Percentiles rank a stretch among this genome's conserved stretches.
phyloP scores from a whole-genome alignment of 2,113 vertebrate genomes.

The Emydocephalus ijimae region DNA sequence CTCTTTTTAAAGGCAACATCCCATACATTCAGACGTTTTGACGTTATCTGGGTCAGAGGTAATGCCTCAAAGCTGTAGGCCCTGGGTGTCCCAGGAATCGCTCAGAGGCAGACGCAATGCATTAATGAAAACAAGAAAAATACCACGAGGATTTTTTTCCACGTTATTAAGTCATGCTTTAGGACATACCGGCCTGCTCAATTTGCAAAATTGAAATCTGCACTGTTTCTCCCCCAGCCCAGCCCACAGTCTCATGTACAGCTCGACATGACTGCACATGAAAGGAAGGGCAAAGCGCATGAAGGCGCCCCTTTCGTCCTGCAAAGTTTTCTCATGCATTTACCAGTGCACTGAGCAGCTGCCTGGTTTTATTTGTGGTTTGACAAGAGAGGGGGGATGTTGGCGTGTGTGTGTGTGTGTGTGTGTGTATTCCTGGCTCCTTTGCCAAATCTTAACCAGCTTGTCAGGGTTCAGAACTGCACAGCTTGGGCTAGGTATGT shows the following conservation, averaged over 20 bases:
- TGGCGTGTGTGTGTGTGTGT: not conserved
- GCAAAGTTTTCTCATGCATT: constrained; percentile 60
- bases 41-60: constrained; percentile 76
- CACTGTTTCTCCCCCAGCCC: constrained; percentile 47
- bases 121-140: constrained; percentile 62
- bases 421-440: constrained; percentile 44
- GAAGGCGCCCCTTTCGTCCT: constrained; percentile 53
- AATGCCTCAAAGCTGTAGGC: constrained; percentile 71
- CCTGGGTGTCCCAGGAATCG: constrained; percentile 56
- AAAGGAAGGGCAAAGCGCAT: constrained; percentile 57
- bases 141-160: constrained; percentile 41
- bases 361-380: constrained; percentile 54
- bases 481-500: constrained; percentile 52
- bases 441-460: constrained; percentile 50
- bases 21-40: constrained; percentile 70
- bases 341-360: constrained; percentile 64
- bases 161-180: constrained; percentile 68
- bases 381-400: constrained; percentile 58
- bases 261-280: constrained; percentile 59
- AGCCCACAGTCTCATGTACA: constrained; percentile 31
- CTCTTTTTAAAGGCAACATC: constrained; percentile 68
- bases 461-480: constrained; percentile 51
- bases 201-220: constrained; percentile 74
- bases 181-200: constrained; percentile 69
- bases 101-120: constrained; percentile 53